phyloP scores from a whole-genome alignment of 2,797 vertebrate genomes.

The Heterohyrax brucei region DNA sequence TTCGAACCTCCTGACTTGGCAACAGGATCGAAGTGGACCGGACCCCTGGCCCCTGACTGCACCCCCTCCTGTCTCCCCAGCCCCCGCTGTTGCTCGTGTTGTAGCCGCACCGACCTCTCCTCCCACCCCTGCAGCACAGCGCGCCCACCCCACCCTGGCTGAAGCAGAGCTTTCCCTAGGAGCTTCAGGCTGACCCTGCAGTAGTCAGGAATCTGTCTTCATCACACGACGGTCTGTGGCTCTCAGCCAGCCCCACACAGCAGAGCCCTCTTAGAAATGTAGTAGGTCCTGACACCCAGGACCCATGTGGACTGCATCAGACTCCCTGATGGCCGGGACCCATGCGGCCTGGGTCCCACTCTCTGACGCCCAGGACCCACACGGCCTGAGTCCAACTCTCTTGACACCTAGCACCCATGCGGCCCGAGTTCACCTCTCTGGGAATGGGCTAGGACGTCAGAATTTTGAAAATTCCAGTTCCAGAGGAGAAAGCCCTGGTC shows the following conservation, averaged over 20 bases:
- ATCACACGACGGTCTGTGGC: not conserved
- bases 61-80: not conserved
- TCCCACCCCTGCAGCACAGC: not conserved
- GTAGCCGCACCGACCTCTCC: not conserved
- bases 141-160: not conserved
- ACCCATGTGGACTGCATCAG: not conserved
- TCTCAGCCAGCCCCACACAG: not conserved
- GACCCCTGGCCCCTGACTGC: not conserved
- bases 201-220: not conserved
- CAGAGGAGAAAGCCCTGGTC: no score
- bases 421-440: no score
- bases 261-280: not conserved
- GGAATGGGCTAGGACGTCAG: no score
- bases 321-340: not conserved
- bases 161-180: not conserved
- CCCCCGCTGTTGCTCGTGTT: not conserved
- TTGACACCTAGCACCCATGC: no score
- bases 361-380: no score
- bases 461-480: not conserved
- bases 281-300: not conserved
- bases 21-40: not conserved
- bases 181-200: not conserved
- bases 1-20: not conserved
- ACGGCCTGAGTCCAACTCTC: no score
- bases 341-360: no score